A percentile compares a stretch with the other conserved stretches of the same genome.
Evolutionary conservation across 2,797 vertebrate genomes (phyloP).

Genomic region (Centroberyx gerrardi): DNA sequence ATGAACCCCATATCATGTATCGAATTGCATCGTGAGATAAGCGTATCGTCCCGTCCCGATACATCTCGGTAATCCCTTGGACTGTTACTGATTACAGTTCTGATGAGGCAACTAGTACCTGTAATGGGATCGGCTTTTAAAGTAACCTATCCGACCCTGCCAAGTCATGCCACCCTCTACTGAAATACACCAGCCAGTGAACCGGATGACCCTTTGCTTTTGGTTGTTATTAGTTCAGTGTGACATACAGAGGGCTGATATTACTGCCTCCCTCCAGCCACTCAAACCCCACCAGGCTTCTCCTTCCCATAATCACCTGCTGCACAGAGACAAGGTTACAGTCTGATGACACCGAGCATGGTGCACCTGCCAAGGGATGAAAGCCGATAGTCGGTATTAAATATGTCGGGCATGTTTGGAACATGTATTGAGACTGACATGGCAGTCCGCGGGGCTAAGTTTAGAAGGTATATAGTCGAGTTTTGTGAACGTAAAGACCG

Average conservation of each 20-base stretch:
- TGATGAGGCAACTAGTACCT: no score
- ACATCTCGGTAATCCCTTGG: no score
- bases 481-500: constrained; percentile 26
- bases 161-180: background rate
- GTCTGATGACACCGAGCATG: constrained; percentile 61
- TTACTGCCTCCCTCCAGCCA: constrained; percentile 21
- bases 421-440: constrained; percentile 38
- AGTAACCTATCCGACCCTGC: background rate
- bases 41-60: no score
- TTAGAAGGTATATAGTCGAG: constrained; percentile 27
- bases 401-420: constrained; percentile 51
- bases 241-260: constrained; percentile 23
- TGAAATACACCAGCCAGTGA: constrained; percentile 26
- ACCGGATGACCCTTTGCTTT: constrained; percentile 46
- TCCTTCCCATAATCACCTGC: constrained; percentile 69
- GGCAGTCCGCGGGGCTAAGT: constrained; percentile 44
- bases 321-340: constrained; percentile 64
- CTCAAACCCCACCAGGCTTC: constrained; percentile 37
- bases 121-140: background rate
- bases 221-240: constrained; percentile 13
- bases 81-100: no score
- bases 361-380: constrained; percentile 54
- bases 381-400: constrained; percentile 58
- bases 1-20: no score
- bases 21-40: no score